These are phyloP conservation scores for Actinemys pallida DNA, from an alignment of 2,113 vertebrate species.

Conservation along the genomic window DNA sequence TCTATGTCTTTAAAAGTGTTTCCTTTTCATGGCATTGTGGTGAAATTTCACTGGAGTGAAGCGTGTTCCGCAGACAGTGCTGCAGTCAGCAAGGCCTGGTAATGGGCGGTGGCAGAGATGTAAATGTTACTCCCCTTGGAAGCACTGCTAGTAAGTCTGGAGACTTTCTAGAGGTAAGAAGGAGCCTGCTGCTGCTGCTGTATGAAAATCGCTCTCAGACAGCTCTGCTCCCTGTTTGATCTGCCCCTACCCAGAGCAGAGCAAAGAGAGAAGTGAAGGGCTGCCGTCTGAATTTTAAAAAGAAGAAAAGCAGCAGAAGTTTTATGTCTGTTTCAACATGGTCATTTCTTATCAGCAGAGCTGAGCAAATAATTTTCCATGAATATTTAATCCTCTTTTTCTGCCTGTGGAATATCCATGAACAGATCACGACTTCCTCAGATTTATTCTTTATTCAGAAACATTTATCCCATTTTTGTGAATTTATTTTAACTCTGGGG, in stretches of 20 bases:
- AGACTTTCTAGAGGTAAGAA: neutral
- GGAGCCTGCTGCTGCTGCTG: neutral
- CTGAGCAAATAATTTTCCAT: neutral
- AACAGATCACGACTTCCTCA: neutral
- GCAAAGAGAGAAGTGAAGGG: neutral
- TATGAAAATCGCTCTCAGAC: neutral
- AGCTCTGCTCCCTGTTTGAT: neutral
- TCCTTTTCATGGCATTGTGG: neutral
- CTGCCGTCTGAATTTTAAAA: neutral
- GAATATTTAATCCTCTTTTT: conserved; percentile 11
- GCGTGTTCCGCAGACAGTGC: neutral
- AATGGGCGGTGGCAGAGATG: neutral
- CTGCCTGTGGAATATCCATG: neutral
- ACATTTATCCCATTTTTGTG: neutral
- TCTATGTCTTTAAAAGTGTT: neutral
- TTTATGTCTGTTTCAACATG: neutral
- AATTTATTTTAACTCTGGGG: neutral
- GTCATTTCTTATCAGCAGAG: neutral
- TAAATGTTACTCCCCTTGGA: neutral
- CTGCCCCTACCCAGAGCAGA: neutral
- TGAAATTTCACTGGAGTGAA: neutral
- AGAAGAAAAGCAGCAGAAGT: neutral
- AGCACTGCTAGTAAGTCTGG: neutral
- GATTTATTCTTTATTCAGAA: neutral
- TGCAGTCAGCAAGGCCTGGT: neutral